phyloP scores from a whole-genome alignment of 1,140 invertebrate genomes.

The Drosophila simulans region DNA sequence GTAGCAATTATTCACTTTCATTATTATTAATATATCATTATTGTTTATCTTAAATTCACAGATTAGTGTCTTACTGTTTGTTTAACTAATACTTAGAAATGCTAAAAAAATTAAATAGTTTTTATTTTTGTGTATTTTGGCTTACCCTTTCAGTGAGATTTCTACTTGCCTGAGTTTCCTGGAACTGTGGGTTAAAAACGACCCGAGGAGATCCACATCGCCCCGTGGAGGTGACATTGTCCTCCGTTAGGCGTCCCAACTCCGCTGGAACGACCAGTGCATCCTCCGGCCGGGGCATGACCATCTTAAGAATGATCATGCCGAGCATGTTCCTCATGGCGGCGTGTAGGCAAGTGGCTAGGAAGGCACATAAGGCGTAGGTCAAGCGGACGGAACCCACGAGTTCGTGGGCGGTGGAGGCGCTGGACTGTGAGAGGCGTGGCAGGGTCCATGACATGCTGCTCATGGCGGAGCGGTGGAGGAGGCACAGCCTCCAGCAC shows the following conservation, averaged over 20 bases:
- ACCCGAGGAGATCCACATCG: not conserved
- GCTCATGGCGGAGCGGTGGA: conserved; percentile 30
- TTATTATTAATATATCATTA: not conserved
- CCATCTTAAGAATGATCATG: conserved; percentile 74
- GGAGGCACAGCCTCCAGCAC: not conserved
- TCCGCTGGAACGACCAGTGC: not conserved
- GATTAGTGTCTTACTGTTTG: not conserved
- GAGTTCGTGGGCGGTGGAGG: not conserved
- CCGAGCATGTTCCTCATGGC: conserved; percentile 70
- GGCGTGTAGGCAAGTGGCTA: conserved; percentile 59
- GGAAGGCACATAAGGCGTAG: conserved; percentile 72
- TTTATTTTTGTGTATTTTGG: not conserved
- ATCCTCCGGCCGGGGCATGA: conserved; percentile 47
- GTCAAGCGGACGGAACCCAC: conserved; percentile 64
- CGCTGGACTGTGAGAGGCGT: conserved; percentile 5
- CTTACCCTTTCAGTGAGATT: too few species aligned
- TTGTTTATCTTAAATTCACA: not conserved
- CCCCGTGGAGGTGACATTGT: conserved; percentile 24
- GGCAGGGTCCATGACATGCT: conserved; percentile 66
- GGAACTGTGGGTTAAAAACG: not conserved
- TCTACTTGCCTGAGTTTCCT: conserved; percentile 22
- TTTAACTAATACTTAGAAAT: too few species aligned
- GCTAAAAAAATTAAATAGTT: not conserved
- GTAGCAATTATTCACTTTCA: not conserved
- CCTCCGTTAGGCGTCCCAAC: not conserved